These are phyloP conservation scores for Rafetus swinhoei DNA, from an alignment of 2,113 vertebrate genomes.

Conservation along the genomic window DNA sequence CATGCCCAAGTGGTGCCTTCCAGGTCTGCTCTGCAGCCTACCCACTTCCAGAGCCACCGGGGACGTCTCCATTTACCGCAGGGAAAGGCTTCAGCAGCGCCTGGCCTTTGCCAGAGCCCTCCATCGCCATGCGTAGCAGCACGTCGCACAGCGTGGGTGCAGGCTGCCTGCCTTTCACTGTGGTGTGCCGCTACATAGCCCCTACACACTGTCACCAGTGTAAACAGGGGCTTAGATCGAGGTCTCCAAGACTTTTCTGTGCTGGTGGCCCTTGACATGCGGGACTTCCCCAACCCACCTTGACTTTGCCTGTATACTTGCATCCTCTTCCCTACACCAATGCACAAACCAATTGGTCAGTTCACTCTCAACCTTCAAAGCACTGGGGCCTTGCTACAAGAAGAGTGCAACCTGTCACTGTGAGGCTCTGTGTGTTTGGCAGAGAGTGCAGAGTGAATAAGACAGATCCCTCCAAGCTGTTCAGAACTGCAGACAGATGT, in stretches of 20 bases:
- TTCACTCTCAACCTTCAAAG: no score
- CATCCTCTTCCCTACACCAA: not conserved
- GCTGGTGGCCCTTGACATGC: not conserved
- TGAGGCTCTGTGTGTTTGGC: not conserved
- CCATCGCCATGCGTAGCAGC: not conserved
- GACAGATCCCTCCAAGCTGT: not conserved
- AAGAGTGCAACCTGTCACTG: not conserved
- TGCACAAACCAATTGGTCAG: not conserved
- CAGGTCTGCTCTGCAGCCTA: not conserved
- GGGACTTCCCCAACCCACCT: not conserved
- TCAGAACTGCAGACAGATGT: not conserved
- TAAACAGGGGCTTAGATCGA: not conserved
- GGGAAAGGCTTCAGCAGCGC: no score
- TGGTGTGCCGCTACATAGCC: not conserved
- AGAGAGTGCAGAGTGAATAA: not conserved
- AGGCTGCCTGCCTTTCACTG: not conserved
- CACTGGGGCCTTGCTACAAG: rapidly evolving
- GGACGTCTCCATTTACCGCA: not conserved
- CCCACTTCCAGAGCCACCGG: not conserved
- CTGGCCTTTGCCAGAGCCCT: not conserved
- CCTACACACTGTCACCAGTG: not conserved
- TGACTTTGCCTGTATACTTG: not conserved
- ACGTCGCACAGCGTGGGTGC: no score
- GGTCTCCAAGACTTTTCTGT: rapidly evolving
- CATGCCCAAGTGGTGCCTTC: no score